Conservation (phyloP, 2,888 invertebrate genomes). For the Hydrotaea diabolus region DNA sequence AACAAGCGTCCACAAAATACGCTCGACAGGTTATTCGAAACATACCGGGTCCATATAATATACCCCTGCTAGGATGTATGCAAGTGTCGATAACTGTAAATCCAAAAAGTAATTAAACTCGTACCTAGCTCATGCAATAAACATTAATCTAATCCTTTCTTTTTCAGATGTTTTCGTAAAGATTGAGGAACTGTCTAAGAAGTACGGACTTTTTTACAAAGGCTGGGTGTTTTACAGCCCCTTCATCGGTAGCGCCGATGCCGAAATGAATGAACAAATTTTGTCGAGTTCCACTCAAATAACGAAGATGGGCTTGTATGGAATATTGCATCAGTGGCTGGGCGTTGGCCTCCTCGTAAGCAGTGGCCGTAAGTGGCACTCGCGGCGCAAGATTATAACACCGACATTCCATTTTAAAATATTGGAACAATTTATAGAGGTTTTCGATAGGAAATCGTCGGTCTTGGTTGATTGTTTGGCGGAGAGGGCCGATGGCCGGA, state of each 20-base stretch:
- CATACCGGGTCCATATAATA: constrained; percentile 72
- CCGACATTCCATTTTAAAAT: constrained; percentile 91
- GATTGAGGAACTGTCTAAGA: not conserved
- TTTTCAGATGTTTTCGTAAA: no score
- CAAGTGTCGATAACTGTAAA: constrained; percentile 61
- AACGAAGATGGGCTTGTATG: constrained; percentile 74
- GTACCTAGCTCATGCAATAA: no score
- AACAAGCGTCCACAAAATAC: constrained; percentile 64
- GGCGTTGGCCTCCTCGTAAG: constrained; percentile 76
- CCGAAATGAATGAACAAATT: constrained; percentile 81
- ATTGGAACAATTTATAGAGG: constrained; percentile 86
- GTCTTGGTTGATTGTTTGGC: constrained; percentile 83
- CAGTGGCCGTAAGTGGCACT: constrained; percentile 83
- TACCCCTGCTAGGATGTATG: constrained; percentile 73
- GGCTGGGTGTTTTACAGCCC: constrained; percentile 80
- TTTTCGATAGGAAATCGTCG: constrained; percentile 85
- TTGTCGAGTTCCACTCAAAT: constrained; percentile 74
- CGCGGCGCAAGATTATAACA: constrained; percentile 86
- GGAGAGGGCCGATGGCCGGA: constrained; percentile 79
- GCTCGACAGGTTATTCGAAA: constrained; percentile 70
- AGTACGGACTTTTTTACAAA: not conserved
- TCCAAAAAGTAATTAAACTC: constrained; percentile 71
- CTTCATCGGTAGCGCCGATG: constrained; percentile 78
- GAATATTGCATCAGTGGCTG: constrained; percentile 74
- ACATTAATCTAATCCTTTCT: no score